A percentile compares a stretch with the other conserved stretches of the same genome.
These are phyloP conservation scores for Capricornis sumatraensis DNA, from an alignment of 2,113 vertebrate species.

Conservation along the genomic window DNA sequence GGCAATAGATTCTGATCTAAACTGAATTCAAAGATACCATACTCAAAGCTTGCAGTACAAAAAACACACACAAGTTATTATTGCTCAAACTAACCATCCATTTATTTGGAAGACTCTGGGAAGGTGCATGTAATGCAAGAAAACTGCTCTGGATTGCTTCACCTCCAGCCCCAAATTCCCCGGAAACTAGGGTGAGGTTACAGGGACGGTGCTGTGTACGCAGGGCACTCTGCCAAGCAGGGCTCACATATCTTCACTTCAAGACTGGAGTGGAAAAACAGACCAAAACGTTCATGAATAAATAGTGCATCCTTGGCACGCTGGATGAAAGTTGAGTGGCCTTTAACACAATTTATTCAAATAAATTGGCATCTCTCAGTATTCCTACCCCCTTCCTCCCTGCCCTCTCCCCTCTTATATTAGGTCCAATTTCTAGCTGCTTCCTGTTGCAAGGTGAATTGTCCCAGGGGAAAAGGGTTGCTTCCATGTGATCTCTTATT, in stretches of 20 bases:
- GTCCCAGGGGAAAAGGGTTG: neutral
- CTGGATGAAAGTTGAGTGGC: neutral
- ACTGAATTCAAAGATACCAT: neutral
- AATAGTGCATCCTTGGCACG: neutral
- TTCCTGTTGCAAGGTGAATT: neutral
- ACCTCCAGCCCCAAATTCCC: neutral
- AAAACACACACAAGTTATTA: neutral
- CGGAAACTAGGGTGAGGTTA: neutral
- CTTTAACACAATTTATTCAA: neutral
- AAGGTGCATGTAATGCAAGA: neutral
- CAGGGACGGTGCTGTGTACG: neutral
- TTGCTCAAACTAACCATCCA: neutral
- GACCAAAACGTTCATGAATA: neutral
- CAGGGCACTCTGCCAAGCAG: neutral
- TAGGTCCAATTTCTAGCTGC: neutral
- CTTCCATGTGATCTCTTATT: neutral
- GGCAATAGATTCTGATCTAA: neutral
- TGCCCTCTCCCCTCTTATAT: neutral
- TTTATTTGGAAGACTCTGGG: neutral
- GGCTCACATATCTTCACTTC: neutral
- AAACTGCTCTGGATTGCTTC: neutral
- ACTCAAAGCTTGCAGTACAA: neutral
- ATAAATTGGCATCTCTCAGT: neutral
- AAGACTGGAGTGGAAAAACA: neutral
- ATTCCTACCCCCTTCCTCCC: neutral